Percentiles rank a stretch among this genome's conserved stretches.
Evolutionary conservation across 1,140 invertebrate species (phyloP).

Genomic region (Drosophila lacteicornis): DNA sequence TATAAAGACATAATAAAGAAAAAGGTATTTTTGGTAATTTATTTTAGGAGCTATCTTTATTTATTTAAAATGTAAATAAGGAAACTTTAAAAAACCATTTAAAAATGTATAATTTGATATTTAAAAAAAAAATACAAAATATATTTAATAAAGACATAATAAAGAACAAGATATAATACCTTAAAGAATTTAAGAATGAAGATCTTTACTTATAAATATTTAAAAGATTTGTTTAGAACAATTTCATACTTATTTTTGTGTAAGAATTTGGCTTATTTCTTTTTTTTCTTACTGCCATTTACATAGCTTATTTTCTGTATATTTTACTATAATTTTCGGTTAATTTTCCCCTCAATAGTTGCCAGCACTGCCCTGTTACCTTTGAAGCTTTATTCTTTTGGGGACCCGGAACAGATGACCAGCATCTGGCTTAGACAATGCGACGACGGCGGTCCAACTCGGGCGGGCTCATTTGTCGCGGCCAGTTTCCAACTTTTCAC

Average conservation of each 20-base stretch:
- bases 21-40: too few species aligned
- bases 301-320: not conserved
- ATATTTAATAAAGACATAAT: too few species aligned
- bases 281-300: rapidly evolving
- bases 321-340: not conserved
- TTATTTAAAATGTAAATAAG: too few species aligned
- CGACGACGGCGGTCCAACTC: slow-evolving; percentile 74
- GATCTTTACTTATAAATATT: not conserved
- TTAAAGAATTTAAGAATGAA: not conserved
- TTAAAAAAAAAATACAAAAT: not conserved
- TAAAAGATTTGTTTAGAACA: not conserved
- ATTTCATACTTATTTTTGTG: too few species aligned
- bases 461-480: slow-evolving; percentile 80
- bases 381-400: not conserved
- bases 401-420: slow-evolving; percentile 68
- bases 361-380: not conserved
- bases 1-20: too few species aligned
- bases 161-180: not conserved
- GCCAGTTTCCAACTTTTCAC: slow-evolving; percentile 55
- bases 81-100: too few species aligned
- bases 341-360: not conserved
- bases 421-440: slow-evolving; percentile 72
- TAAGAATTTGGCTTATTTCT: not conserved
- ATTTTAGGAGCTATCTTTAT: too few species aligned
- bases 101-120: not conserved